Evolutionary conservation across 2,113 vertebrate species (phyloP), one percentile per base, ranked within the genome.

Genomic region (Casuarius casuarius): DNA sequence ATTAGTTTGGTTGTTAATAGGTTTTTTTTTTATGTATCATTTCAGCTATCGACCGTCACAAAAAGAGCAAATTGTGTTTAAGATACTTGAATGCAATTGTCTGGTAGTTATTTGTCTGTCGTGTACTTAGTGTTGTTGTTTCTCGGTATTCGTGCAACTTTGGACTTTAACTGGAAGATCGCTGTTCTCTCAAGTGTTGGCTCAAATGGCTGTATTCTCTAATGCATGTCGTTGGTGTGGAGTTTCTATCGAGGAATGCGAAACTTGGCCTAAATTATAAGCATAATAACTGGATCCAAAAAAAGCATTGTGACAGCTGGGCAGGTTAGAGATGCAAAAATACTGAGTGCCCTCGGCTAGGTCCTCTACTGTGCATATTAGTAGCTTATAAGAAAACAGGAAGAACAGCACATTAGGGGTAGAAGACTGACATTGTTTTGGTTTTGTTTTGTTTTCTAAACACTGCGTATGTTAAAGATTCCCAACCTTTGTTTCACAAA

Each of bases 221-320:
- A 35, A 73, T 87, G 74, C 63, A 80, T 92, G 75, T 88, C 90
- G 28, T 66, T 94, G 76, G 90, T 95, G 56, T 96, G 89, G 75
- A 91, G 75, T 97, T 97, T 96, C 94, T 88, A 54, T 79, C 86
- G 87, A 95, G 78, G 92, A 95, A 97, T 97, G 95, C 90, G 89
- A 84, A 94, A 62, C 86, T 16, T 88, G 31, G 33, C 8, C 44
- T 52, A 25, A 77, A 76, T 56, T 91, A 68, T 76, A 89, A 95
- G 91, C 86, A 92, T 90, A 89, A 84, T 63, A 63, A 42, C 52
- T 75, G 46, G 65, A 68, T 97, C 92, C 95, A 96, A 96, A 95
- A 96, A 96, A 95, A 97, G 92, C 94, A 86, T 96, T 96, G 88
- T 96, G 95, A 96, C 94, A 96, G 93, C 95, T 95, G 93, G 94